Evolutionary conservation across 2,113 vertebrate genomes (phyloP).

Genomic region (Cavia aperea): DNA sequence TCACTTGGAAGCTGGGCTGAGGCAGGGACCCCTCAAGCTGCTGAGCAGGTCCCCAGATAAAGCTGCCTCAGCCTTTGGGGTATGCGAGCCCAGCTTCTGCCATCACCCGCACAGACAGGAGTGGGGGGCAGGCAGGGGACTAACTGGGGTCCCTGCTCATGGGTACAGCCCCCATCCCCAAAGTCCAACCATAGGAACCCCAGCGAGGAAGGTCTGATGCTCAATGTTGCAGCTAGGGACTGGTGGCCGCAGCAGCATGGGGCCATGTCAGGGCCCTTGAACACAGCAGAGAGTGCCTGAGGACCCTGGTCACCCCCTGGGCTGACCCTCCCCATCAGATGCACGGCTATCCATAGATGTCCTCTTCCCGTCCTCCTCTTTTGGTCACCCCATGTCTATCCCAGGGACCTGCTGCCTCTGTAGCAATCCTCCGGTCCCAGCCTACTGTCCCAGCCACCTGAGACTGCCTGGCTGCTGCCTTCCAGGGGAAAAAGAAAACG

Average conservation of each 20-base stretch:
- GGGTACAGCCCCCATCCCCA: neutral
- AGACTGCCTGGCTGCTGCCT: neutral
- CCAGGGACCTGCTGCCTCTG: neutral
- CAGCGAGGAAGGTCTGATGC: neutral
- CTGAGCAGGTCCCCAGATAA: neutral
- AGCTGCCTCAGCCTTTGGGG: neutral
- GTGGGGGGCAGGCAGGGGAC: neutral
- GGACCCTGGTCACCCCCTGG: neutral
- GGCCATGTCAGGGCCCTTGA: neutral
- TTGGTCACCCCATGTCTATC: neutral
- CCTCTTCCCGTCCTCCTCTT: neutral
- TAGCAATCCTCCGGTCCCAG: neutral
- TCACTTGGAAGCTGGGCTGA: too few species aligned
- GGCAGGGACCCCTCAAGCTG: neutral
- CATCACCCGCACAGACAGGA: neutral
- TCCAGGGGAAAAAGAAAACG: neutral
- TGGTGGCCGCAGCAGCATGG: neutral
- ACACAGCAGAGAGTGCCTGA: fast-evolving
- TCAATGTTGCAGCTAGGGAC: neutral
- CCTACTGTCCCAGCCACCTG: neutral
- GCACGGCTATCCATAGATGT: neutral
- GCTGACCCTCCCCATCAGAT: neutral
- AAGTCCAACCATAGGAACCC: neutral
- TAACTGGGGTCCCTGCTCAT: neutral
- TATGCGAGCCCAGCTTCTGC: neutral